Evolutionary conservation across 1,140 invertebrate genomes (phyloP).

Genomic region (Scaptomyza pallida): DNA sequence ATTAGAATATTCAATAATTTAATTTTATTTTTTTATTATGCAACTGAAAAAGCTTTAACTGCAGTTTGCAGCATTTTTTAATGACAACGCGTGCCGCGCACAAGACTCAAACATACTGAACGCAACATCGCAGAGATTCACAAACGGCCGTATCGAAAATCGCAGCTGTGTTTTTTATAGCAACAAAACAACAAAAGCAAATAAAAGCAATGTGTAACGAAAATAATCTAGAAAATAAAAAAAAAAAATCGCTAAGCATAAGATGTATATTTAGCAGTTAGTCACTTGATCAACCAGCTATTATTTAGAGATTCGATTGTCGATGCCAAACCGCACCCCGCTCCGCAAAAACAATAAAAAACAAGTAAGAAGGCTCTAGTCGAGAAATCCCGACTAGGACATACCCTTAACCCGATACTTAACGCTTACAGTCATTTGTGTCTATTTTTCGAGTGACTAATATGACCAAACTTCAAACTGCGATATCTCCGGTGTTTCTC

Average conservation of each 20-base stretch:
- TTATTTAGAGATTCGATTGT: constrained; percentile 64
- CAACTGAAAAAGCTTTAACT: constrained; percentile 7
- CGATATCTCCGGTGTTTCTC: too few relatives aligned
- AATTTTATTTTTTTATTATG: constrained; percentile 1
- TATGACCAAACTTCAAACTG: too few relatives aligned
- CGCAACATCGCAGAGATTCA: constrained; percentile 38
- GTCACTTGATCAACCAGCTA: constrained; percentile 24
- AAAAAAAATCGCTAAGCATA: constrained; percentile 55
- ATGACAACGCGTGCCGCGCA: constrained; percentile 49
- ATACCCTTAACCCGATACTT: too few relatives aligned
- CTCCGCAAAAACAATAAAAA: not conserved
- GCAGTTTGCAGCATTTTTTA: constrained; percentile 28
- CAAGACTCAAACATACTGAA: constrained; percentile 64
- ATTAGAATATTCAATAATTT: too few relatives aligned
- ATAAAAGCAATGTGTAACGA: constrained; percentile 9
- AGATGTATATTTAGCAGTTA: constrained; percentile 67
- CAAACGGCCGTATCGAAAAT: not conserved
- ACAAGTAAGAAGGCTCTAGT: constrained; percentile 26
- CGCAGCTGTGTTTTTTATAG: constrained; percentile 23
- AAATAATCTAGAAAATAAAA: constrained; percentile 29
- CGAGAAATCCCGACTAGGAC: too few relatives aligned
- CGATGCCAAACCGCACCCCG: too few relatives aligned
- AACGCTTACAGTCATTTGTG: too few relatives aligned
- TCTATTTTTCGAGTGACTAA: too few relatives aligned
- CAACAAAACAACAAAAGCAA: constrained; percentile 50